These are phyloP conservation scores for Aspidapion aeneum DNA, from an alignment of 2,888 invertebrate genomes.

Conservation along the genomic window DNA sequence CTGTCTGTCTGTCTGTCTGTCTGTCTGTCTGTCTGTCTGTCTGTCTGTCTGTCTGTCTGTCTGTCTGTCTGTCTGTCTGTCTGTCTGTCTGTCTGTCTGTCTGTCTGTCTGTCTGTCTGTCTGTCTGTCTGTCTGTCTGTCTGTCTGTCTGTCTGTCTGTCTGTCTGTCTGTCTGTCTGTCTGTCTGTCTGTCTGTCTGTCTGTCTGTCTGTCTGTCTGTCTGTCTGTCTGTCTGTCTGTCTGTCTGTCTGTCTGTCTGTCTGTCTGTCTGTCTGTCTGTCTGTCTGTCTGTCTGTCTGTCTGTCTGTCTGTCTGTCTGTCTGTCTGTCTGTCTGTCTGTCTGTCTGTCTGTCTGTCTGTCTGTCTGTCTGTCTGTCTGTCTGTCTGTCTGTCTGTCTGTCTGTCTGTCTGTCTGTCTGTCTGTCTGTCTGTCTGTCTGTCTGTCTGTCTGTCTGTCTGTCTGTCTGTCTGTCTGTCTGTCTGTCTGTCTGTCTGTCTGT, in stretches of 20 bases:
- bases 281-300: not conserved
- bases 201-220: not conserved
- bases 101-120: not conserved
- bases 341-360: not conserved
- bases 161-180: not conserved
- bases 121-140: not conserved
- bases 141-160: not conserved
- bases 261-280: not conserved
- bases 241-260: not conserved
- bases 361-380: not conserved
- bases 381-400: not conserved
- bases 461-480: not conserved
- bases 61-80: not conserved
- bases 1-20: not conserved
- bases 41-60: not conserved
- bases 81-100: not conserved
- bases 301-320: not conserved
- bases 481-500: not conserved
- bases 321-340: not conserved
- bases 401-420: not conserved
- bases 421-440: not conserved
- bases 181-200: not conserved
- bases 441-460: not conserved
- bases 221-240: not conserved
- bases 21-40: not conserved